Percentiles rank a stretch among this genome's conserved stretches.
Conservation (phyloP, 2,797 vertebrate species). For the Todus mexicanus region DNA sequence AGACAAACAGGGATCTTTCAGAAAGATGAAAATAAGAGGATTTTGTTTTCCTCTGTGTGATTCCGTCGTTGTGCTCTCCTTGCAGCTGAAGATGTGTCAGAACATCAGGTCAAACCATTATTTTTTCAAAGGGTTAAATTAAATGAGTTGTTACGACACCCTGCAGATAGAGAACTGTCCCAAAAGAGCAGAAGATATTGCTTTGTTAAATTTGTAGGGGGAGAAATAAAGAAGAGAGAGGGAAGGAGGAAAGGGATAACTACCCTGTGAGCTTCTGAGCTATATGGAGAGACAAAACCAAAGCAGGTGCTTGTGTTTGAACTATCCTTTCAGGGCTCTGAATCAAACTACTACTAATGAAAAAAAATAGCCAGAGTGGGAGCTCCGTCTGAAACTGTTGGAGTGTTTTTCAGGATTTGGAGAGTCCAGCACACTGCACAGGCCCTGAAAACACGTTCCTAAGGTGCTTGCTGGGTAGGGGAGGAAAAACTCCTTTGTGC, state of each 20-base stretch:
- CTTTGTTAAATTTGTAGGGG: not conserved
- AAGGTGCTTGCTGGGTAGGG: not conserved
- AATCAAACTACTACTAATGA: not conserved
- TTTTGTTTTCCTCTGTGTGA: not conserved
- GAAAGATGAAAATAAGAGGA: not conserved
- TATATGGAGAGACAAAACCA: not conserved
- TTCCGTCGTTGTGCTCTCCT: not conserved
- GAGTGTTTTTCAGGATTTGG: not conserved
- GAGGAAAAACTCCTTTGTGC: not conserved
- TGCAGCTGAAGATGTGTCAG: not conserved
- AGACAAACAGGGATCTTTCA: not conserved
- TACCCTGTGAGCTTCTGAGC: not conserved
- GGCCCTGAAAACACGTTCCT: not conserved
- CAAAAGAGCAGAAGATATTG: not conserved
- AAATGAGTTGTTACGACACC: not conserved
- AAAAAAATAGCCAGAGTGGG: not conserved
- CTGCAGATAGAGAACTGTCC: not conserved
- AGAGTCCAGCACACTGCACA: not conserved
- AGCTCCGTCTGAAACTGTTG: not conserved
- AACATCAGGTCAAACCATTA: not conserved
- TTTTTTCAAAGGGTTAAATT: slow-evolving; percentile 1
- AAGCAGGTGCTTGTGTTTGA: not conserved
- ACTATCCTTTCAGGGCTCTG: not conserved
- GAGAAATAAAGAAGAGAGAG: not conserved
- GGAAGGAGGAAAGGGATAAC: not conserved